Evolutionary conservation across 2,797 vertebrate species (phyloP), one percentile per base, ranked within the genome.

Genomic region (Sebastes trivittatus): DNA sequence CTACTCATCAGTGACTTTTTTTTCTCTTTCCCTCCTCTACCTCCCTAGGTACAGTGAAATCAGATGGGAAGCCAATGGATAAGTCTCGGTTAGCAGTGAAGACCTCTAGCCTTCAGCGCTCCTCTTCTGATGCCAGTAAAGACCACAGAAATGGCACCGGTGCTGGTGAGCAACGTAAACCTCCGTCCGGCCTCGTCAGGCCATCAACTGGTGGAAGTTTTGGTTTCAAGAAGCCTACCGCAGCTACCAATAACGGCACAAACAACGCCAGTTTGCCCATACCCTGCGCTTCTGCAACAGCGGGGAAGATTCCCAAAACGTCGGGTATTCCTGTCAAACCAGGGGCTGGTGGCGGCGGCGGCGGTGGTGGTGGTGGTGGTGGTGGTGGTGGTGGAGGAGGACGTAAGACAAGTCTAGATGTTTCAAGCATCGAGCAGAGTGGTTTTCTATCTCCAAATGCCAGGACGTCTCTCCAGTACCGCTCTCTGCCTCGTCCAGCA

Each of bases 301-400:
- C 96, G 0, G 95, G 96, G 65, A 99, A 99, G 93, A 93, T 90
- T 80, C 96, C 98, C 88, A 98, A 98, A 93, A 96, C 96, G 8
- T 98, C 98, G 0, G 96, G 97, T 69, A 99, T 99, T 83, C 98
- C 98, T 0, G 96, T 99, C 27, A 99, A 99, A 91, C 98, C 98
- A 42, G 95, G 90, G 4, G 78, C 75, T 42, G 79, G 76, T 11
- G 70, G 70, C 13, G 6, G 16, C 16, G 38, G 38, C 0, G 42
- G 42, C 22, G 80, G 73, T 6, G 85, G 83, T 4, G 83, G 34
- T 27, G 80, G 73, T 6, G 85, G 78, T 11, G 83, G 78, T 11
- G 73, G 69, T 11, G 66, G 78, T 11, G 74, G 69, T 11, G 66
- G 27, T 13, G 85, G 87, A 11, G 89, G 86, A 27, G 97, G 97